These are phyloP conservation scores for Neria commutata DNA, from an alignment of 2,888 invertebrate genomes.

Conservation along the genomic window DNA sequence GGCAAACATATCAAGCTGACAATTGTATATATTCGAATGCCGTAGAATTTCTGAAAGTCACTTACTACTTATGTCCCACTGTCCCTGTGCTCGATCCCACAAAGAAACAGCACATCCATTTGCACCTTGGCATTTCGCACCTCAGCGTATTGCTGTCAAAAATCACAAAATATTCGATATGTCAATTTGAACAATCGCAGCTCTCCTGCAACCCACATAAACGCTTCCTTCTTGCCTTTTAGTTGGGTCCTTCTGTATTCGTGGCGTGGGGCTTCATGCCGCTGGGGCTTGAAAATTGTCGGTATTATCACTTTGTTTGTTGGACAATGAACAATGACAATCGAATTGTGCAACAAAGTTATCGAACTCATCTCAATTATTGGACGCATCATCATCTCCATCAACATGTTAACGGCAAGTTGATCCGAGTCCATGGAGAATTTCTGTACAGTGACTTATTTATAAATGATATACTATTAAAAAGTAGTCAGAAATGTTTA, in stretches of 20 bases:
- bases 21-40: neutral
- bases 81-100: too few relatives aligned
- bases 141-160: neutral
- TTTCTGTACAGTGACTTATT: too few relatives aligned
- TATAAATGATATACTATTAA: too few relatives aligned
- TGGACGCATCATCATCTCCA: neutral
- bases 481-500: too few relatives aligned
- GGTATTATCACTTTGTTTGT: neutral
- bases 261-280: neutral
- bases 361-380: neutral
- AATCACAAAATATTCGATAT: neutral
- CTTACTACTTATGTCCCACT: too few relatives aligned
- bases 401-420: neutral
- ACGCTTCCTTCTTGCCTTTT: neutral
- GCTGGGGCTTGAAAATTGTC: neutral
- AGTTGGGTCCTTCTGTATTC: neutral
- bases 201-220: neutral
- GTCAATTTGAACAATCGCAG: neutral
- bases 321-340: neutral
- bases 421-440: too few relatives aligned
- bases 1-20: neutral
- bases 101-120: too few relatives aligned
- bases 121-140: neutral
- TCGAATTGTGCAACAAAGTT: neutral
- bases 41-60: neutral